Conservation (phyloP, 2,113 vertebrate genomes). For the Gopherus flavomarginatus region DNA sequence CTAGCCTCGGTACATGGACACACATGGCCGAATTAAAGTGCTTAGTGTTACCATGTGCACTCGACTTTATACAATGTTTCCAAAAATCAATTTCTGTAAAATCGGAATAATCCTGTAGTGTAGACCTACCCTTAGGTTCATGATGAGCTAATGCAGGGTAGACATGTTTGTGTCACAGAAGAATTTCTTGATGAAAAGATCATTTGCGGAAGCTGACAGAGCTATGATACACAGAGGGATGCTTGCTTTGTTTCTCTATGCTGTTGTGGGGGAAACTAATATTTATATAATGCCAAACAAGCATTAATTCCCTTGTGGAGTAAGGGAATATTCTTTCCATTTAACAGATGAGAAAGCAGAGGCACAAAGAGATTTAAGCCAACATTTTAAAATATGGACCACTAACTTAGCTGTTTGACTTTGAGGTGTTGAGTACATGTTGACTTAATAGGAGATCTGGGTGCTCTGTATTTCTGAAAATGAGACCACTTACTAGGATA, state of each 20-base stretch:
- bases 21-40: no score
- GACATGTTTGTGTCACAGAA: background rate
- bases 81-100: no score
- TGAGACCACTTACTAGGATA: background rate
- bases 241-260: background rate
- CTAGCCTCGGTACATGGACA: no score
- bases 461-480: background rate
- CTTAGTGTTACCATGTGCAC: no score
- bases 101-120: no score
- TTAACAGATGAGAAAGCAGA: background rate
- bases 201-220: background rate
- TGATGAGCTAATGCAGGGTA: no score
- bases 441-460: background rate
- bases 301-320: background rate
- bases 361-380: background rate
- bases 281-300: background rate
- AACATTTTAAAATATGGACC: background rate
- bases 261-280: background rate
- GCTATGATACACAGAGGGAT: background rate
- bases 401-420: background rate
- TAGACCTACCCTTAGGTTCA: no score
- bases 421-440: background rate
- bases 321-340: background rate
- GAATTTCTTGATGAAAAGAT: background rate
- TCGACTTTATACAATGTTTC: no score